Evolutionary conservation across 2,888 invertebrate species (phyloP), one percentile per base, ranked within the genome.

Genomic region (Herminia tarsipennalis): DNA sequence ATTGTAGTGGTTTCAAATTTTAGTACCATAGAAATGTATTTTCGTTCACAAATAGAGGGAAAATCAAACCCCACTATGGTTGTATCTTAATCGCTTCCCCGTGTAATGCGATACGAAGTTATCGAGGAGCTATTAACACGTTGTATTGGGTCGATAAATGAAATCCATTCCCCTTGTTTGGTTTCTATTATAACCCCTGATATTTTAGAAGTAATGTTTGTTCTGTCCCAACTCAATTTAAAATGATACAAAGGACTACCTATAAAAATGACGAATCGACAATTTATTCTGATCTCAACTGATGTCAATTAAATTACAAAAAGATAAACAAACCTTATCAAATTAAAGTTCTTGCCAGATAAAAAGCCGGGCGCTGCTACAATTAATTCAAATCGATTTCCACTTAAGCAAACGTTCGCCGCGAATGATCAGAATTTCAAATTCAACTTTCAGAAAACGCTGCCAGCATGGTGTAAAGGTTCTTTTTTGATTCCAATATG

Each of bases 321-420:
- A 55, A 67, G 44, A 49, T 62, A 63, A 70, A 76, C 78, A 75
- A 78, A 76, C 76, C 71, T 72, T 79, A 77, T 83, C 81, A 84
- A 86, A 89, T 89, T 88, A 88, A 87, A 83, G 81, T 87, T 86
- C 86, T 76, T 67, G 35, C 45, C 50, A 56, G 55, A 75, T 76
- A 88, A 88, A 84, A 88, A 85, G 66, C 53, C 57, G 66, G 66
- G 66, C 63, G 65, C 63, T 58, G 65, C 63, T 58, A 70, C 84
- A 88, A 88, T 88, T 87, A 88, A 88, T 89, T 89, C 86, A 86
- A 88, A 89, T 88, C 85, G 86, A 88, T 88, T 86, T 88, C 86
- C 84, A 88, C 86, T 86, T 81, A 82, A 80, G 73, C 81, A 75
- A 81, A 77, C 76, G 78, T 70, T 76, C 76, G 78, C 81, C 76